Base-by-base conservation (phyloP, 92 coral and sea anemone species). In the Parazoanthus atlanticus region DNA sequence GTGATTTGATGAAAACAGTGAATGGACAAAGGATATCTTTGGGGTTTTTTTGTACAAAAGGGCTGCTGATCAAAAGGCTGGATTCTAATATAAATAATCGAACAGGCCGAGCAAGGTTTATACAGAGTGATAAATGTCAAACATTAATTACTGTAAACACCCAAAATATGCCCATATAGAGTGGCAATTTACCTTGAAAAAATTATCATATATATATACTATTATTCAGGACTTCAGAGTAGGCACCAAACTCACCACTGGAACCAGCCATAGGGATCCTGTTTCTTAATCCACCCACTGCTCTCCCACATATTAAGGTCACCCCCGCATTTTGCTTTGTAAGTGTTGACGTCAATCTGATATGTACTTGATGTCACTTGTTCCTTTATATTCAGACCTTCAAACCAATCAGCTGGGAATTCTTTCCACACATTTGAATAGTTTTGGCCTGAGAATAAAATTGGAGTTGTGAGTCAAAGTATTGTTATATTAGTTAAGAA, bases 261-360 rank as follows among this genome's bases (percentile, higher is more conserved):
- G 89, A 94, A 94, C 98, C 98, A 94, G 52, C 98, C 98, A 74
- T 91, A 94, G 0, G 98, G 98, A 72, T 93, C 98, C 89, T 94
- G 98, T 78, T 94, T 91, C 81, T 69, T 85, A 64, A 94, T 94
- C 98, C 98, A 94, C 52, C 98, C 98, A 32, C 95, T 93, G 49
- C 90, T 89, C 46, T 94, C 98, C 98, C 98, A 94, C 98, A 94
- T 94, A 74, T 94, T 93, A 74, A 94, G 91, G 74, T 94, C 93
- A 3, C 98, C 98, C 0, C 98, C 98, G 78, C 94, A 94, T 78
- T 94, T 94, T 8, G 93, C 98, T 79, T 91, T 89, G 88, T 94
- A 94, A 0, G 98, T 93, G 86, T 94, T 94, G 67, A 93, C 94
- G 6, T 94, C 98, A 19, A 76, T 88, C 78, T 73, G 92, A 80